Percentiles rank a stretch among this genome's conserved stretches.
Conservation (phyloP, 2,113 vertebrate species). For the Tachycineta bicolor region DNA sequence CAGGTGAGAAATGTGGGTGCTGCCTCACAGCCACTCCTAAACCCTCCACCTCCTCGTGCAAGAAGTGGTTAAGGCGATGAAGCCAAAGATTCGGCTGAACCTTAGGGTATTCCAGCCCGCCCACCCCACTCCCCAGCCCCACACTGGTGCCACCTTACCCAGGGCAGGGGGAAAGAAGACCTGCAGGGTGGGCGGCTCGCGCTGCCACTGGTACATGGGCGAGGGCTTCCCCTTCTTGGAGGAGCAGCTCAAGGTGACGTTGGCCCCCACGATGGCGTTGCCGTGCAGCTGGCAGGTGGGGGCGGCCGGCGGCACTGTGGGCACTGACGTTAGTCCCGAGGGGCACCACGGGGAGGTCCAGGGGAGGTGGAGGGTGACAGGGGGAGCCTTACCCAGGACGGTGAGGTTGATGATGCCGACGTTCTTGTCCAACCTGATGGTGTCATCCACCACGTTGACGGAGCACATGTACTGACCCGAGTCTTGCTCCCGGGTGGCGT, state of each 20-base stretch:
- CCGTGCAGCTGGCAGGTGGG: constrained; percentile 83
- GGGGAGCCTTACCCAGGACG: constrained; percentile 78
- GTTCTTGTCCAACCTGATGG: constrained; percentile 53
- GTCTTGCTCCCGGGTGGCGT: constrained; percentile 82
- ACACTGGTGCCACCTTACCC: constrained; percentile 68
- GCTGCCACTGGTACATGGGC: constrained; percentile 86
- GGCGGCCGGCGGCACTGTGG: constrained; percentile 86
- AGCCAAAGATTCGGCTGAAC: background rate
- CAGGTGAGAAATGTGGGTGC: background rate
- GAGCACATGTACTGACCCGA: constrained; percentile 85
- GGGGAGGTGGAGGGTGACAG: accelerated
- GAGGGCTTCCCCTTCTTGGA: constrained; percentile 85
- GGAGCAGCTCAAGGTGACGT: constrained; percentile 86
- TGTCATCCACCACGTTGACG: constrained; percentile 75
- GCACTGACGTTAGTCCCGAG: accelerated
- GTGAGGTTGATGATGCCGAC: constrained; percentile 72
- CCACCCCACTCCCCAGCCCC: too few relatives aligned
- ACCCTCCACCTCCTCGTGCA: background rate
- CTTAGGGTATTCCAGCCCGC: background rate
- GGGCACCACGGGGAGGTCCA: accelerated
- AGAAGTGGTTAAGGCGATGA: background rate
- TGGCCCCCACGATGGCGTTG: constrained; percentile 75
- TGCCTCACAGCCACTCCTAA: background rate
- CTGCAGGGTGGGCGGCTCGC: constrained; percentile 67
- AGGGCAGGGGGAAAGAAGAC: constrained; percentile 83